Conservation (phyloP, 2,888 invertebrate genomes). For the Eilema sororculum region DNA sequence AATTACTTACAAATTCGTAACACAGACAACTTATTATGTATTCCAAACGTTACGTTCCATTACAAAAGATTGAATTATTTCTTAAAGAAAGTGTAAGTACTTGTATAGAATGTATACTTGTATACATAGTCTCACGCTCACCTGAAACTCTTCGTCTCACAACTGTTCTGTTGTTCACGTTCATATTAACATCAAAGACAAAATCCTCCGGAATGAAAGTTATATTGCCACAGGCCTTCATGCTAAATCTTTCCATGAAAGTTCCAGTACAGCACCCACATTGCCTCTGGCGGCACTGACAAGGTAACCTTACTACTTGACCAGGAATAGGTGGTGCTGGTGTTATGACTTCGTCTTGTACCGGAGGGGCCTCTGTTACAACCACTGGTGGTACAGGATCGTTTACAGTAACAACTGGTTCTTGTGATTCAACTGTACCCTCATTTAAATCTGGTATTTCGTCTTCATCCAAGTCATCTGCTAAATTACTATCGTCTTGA, state of each 20-base stretch:
- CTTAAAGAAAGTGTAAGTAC: conserved; percentile 7
- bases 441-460: conserved; percentile 44
- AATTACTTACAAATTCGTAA: conserved; percentile 22
- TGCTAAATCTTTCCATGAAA: conserved; percentile 88
- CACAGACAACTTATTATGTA: conserved; percentile 33
- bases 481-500: conserved; percentile 61
- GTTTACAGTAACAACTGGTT: conserved; percentile 1
- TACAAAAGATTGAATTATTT: conserved; percentile 27
- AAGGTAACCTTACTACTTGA: conserved; percentile 87
- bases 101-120: background rate
- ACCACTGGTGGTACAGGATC: conserved; percentile 36
- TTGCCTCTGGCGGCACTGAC: conserved; percentile 87
- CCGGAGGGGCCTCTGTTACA: conserved; percentile 57
- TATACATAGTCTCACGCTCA: conserved; percentile 62
- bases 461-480: conserved; percentile 43
- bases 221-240: conserved; percentile 93
- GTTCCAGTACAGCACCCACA: conserved; percentile 91
- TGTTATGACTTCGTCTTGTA: conserved; percentile 56
- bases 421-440: conserved; percentile 40
- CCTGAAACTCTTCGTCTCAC: conserved; percentile 92
- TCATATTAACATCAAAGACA: conserved; percentile 91
- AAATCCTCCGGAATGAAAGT: conserved; percentile 94
- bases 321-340: conserved; percentile 66
- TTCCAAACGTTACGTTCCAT: conserved; percentile 30
- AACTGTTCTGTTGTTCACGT: conserved; percentile 91